A percentile compares a stretch with the other conserved stretches of the same genome.
phyloP scores from a whole-genome alignment of 1,140 invertebrate species.

The Gryllus bimaculatus region DNA sequence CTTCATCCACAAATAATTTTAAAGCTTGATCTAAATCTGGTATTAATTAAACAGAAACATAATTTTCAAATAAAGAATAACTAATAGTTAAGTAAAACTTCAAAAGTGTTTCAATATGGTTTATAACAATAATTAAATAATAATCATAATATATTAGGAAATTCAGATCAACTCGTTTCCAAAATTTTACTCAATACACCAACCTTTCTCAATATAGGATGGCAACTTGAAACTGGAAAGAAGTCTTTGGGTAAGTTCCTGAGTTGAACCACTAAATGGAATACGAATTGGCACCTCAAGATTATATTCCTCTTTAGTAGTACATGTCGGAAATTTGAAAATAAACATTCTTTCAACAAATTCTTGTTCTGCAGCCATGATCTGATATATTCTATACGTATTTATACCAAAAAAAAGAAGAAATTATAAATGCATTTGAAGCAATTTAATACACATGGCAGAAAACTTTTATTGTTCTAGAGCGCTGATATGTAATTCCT shows the following conservation, averaged over 20 bases:
- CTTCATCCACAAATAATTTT: conserved; percentile 37
- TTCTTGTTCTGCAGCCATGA: conserved; percentile 30
- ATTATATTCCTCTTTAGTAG: conserved; percentile 44
- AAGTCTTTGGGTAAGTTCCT: conserved; percentile 55
- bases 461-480: too few relatives aligned
- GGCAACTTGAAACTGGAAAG: conserved; percentile 60
- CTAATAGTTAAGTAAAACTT: neutral
- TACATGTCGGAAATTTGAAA: conserved; percentile 49
- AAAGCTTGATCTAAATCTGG: conserved; percentile 42
- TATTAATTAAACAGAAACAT: neutral
- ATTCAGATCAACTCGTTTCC: neutral
- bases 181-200: neutral
- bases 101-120: neutral
- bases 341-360: conserved; percentile 40
- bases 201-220: conserved; percentile 51
- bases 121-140: neutral
- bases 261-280: conserved; percentile 44
- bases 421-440: too few relatives aligned
- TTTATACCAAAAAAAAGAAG: too few relatives aligned
- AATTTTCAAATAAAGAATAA: neutral
- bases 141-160: too few relatives aligned
- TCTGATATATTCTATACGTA: neutral
- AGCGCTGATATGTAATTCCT: too few relatives aligned
- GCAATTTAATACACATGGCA: too few relatives aligned
- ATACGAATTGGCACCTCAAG: conserved; percentile 52